Evolutionary conservation across 2,888 invertebrate species (phyloP), one percentile per base, ranked within the genome.

Genomic region (Acanthoscelides obtectus): DNA sequence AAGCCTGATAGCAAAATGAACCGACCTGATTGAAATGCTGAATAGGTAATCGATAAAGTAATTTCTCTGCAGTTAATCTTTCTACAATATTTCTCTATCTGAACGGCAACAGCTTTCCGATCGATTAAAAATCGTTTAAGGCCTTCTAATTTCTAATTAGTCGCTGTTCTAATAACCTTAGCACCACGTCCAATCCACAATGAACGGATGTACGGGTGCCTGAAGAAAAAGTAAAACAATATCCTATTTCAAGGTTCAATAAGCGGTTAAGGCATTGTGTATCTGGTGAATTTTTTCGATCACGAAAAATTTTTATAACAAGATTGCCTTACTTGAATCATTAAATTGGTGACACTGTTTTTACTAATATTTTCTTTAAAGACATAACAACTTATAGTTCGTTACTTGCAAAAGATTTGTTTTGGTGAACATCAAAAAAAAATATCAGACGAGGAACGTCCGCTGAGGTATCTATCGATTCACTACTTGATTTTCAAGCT

Each of bases 171-270:
- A 20, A 1, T 20, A 66, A 67, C n/a, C 20, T 22, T 20, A 2
- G 5, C 67, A 67, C 21, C 22, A 20, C 22, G 22, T 20, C 64
- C 66, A 72, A 73, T 73, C 67, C 64, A 73, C 71, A 73, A 73
- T 73, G 68, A 69, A 67, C 73, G 73, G 73, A 73, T 73, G 66
- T 71, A 71, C 68, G 64, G 66, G 12, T 66, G 21, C 22, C 66
- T 68, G 27, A 66, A 70, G 63, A 72, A 65, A 64, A 67, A 69
- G 71, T 66, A 69, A 75, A 71, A 75, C 75, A 75, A 75, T 75
- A 68, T 71, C 67, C 70, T 70, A 75, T 75, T 75, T 75, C 75
- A 75, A 75, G 75, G 72, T 73, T 25, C 22, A 20, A 21, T 68
- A 45, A 25, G 20, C 66, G 22, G 1, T 66, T 66, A 22, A 12